Evolutionary conservation across 2,113 vertebrate genomes (phyloP), one percentile per base, ranked within the genome.

Genomic region (Benitochromis conjunctus): DNA sequence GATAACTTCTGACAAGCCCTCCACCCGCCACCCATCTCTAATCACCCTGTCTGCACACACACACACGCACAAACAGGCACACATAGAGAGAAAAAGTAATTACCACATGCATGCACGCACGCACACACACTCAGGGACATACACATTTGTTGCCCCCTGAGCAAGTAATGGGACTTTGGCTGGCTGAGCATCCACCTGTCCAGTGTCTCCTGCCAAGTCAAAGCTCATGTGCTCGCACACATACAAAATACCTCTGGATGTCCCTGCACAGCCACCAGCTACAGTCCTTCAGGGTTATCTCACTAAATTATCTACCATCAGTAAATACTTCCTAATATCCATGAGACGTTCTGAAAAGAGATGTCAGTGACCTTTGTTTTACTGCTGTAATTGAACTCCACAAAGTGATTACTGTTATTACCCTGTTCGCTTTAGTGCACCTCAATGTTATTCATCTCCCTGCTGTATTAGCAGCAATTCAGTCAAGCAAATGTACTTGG

Each of bases 1-100:
- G 94, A 95, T 95, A 93, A 95, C 92, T 93, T 93, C 93, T 95
- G 94, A 94, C 94, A 95, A 93, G 92, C 91, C 91, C 94, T 92
- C 90, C 87, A 84, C 89, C 92, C 88, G 38, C 91, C 89, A 90
- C 91, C 91, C 88, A 84, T 84, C 92, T 92, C 91, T 94, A 95
- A 95, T 95, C 94, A 94, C 91, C 81, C 83, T 36, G 76, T 86
- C 90, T 91, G 58, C 83, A 53, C 86, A 77, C 83, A 79, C 64
- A 57, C 58, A 16, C 86, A 83, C 69, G 60, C 83, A 84, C 31
- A 56, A 57, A 80, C 82, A 88, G 64, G 53, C 76, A 71, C 90
- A 84, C 69, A 76, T 77, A 82, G 26, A 86, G 80, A 83, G 80
- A 92, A 93, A 94, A 94, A 94, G 94, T 95, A 93, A 95, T 95